A percentile compares a stretch with the other conserved stretches of the same genome.
Conservation (phyloP, 2,797 vertebrate species). For the Pipistrellus pygmaeus region DNA sequence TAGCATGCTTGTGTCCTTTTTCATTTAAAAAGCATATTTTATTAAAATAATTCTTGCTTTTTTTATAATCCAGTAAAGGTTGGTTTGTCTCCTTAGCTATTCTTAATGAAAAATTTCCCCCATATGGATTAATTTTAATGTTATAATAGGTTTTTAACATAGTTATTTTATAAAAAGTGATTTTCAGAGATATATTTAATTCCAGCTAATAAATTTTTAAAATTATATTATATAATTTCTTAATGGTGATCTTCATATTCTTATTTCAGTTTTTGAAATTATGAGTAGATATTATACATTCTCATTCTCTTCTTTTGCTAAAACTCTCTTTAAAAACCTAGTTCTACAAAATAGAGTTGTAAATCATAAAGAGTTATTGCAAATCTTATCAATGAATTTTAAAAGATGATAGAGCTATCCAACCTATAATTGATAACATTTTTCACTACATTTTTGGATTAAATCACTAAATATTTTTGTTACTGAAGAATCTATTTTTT, state of each 20-base stretch:
- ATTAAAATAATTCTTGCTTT: conserved; percentile 22
- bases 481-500: not conserved
- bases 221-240: conserved; percentile 50
- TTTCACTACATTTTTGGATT: conserved; percentile 53
- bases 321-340: conserved; percentile 17
- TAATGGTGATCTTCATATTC: conserved; percentile 55
- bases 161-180: conserved; percentile 43
- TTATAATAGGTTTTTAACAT: conserved; percentile 37
- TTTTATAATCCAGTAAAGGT: conserved; percentile 36
- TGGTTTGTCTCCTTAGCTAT: not conserved
- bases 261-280: conserved; percentile 53
- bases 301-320: not conserved
- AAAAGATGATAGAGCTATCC: not conserved
- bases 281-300: not conserved
- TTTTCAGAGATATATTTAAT: conserved; percentile 45
- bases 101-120: conserved; percentile 19
- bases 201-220: not conserved
- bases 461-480: conserved; percentile 11
- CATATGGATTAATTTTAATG: conserved; percentile 49
- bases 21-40: conserved; percentile 31
- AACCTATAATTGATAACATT: not conserved
- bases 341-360: not conserved
- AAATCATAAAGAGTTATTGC: conserved; percentile 32
- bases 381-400: conserved; percentile 11
- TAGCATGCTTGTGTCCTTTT: conserved; percentile 40